Base-by-base conservation (phyloP, 2,888 invertebrate species). In the Meta bourneti region DNA sequence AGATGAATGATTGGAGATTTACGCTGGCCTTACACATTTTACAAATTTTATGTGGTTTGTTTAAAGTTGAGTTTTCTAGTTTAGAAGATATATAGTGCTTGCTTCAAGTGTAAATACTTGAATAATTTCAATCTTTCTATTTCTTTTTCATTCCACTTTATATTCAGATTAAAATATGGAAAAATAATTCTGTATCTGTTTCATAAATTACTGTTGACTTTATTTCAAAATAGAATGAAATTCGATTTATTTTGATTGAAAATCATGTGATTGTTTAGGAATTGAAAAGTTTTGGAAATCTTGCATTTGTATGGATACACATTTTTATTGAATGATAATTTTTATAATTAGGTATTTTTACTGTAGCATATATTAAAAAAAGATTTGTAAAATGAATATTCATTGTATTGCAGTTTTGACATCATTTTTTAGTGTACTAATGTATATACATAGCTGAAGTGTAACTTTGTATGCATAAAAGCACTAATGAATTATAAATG, bases 291-390 rank as follows among this genome's bases (percentile, higher is more conserved):
- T 34, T 74, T 20, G 16, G 48, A 74, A 34, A 48, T 75, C 75
- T 75, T 49, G 49, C 16, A 75, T 75, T 75, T 75, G n/a, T 75
- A 51, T 49, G 51, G n/a, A 75, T 48, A 49, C n/a, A n/a, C 5
- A 48, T 49, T 75, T 49, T 75, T 72, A 20, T 74, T 74, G 5
- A 34, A 74, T 19, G 69, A 74, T 8, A 34, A 34, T 4, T 34
- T 34, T 34, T 34, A 34, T 34, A 34, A 34, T 34, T 34, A 34
- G 34, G 48, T 74, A 6, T 74, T 74, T 74, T 74, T 20, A 74
- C 74, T 74, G 13, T 74, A 20, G 74, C 48, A 11, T 1, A 74
- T 8, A 19, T 72, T 77, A 16, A 77, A 77, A 34, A 34, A 34
- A 7, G 0, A 77, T 77, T 77, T 77, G 49, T 77, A 77, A 52